Conservation (phyloP, 1,140 invertebrate species). For the Bombus impatiens region DNA sequence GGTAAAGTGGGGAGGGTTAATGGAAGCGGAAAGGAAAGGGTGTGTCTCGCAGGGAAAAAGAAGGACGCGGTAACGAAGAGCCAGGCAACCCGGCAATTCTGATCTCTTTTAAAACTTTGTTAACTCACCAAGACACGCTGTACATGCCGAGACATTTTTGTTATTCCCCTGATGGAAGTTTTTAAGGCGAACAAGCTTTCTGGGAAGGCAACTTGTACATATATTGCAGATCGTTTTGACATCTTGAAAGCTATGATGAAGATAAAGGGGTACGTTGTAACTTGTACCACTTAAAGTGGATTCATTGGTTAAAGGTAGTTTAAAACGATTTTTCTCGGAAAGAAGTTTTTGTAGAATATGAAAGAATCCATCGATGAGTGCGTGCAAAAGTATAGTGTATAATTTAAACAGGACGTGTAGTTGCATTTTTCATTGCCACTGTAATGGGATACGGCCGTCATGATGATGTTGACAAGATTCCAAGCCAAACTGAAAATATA, state of each 20-base stretch:
- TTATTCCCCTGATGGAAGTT: not conserved
- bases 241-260: not conserved
- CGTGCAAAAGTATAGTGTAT: too few relatives aligned
- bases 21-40: not conserved
- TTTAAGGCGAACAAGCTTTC: not conserved
- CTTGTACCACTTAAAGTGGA: not conserved
- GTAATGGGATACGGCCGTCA: too few relatives aligned
- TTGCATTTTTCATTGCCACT: too few relatives aligned
- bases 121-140: not conserved
- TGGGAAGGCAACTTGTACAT: not conserved
- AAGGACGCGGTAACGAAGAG: not conserved
- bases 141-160: not conserved
- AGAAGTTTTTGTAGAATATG: not conserved
- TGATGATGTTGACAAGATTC: too few relatives aligned
- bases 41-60: not conserved
- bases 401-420: too few relatives aligned
- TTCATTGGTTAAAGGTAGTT: not conserved
- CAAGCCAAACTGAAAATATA: too few relatives aligned
- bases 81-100: not conserved
- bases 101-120: conserved; percentile 23
- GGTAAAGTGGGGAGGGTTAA: not conserved
- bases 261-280: not conserved
- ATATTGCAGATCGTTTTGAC: not conserved
- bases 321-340: not conserved
- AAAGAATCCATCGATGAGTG: too few relatives aligned